Evolutionary conservation across 2,797 vertebrate species (phyloP).

Genomic region (Enteromius viviparus): DNA sequence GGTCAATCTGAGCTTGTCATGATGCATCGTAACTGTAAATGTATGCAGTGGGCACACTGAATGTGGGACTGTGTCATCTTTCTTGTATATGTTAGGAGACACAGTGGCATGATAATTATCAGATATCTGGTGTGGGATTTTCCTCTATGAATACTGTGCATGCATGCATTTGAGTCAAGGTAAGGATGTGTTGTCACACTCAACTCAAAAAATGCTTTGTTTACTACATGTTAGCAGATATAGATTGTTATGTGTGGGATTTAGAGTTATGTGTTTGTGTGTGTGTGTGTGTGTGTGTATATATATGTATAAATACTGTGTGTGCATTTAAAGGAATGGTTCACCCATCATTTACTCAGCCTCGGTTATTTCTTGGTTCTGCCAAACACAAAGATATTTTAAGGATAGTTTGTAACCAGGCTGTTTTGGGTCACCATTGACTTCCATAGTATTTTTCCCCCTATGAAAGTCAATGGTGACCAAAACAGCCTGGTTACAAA

Average conservation of each 20-base stretch:
- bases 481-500: too few species aligned
- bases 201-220: not conserved
- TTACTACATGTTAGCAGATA: slow-evolving; percentile 31
- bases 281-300: too few species aligned
- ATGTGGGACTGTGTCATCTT: slow-evolving; percentile 39
- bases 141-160: not conserved
- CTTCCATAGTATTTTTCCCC: too few species aligned
- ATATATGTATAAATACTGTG: too few species aligned
- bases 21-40: slow-evolving; percentile 25
- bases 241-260: not conserved
- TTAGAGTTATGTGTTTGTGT: not conserved
- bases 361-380: too few species aligned
- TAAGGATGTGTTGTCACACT: not conserved
- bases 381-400: too few species aligned
- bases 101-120: slow-evolving; percentile 40
- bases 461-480: too few species aligned
- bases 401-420: too few species aligned
- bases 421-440: too few species aligned
- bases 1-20: slow-evolving; percentile 7
- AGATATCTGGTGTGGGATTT: slow-evolving; percentile 13
- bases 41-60: not conserved
- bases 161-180: not conserved
- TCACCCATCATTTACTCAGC: too few species aligned
- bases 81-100: slow-evolving; percentile 48
- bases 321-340: too few species aligned